These are phyloP conservation scores for Hoplostethus atlanticus DNA, from an alignment of 2,797 vertebrate species.

Conservation along the genomic window DNA sequence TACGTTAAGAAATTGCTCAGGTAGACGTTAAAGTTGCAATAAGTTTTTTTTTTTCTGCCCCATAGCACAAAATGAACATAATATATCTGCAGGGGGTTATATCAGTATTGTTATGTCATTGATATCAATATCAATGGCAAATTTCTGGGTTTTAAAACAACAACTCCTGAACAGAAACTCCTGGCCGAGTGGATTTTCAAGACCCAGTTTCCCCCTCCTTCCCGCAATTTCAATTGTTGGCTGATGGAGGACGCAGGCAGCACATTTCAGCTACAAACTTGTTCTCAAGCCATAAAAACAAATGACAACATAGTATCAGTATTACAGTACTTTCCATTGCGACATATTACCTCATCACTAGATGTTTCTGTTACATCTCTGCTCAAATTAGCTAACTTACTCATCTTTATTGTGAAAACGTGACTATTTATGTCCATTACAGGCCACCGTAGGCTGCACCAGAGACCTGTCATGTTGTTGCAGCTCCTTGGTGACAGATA, in stretches of 20 bases:
- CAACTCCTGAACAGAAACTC: not conserved
- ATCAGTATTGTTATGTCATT: too few relatives aligned
- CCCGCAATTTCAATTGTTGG: not conserved
- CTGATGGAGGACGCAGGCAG: not conserved
- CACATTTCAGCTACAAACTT: not conserved
- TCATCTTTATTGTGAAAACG: too few relatives aligned
- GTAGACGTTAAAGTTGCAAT: slow-evolving; percentile 14
- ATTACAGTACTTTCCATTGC: too few relatives aligned
- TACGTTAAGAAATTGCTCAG: slow-evolving; percentile 26
- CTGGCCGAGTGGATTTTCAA: not conserved
- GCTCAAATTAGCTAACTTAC: too few relatives aligned
- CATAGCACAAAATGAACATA: slow-evolving; percentile 6
- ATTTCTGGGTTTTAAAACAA: slow-evolving; percentile 19
- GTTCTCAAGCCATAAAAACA: not conserved
- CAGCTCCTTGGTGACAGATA: too few relatives aligned
- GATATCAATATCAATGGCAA: slow-evolving; percentile 44
- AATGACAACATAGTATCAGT: too few relatives aligned
- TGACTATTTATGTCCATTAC: too few relatives aligned
- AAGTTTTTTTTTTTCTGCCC: slow-evolving; percentile 41
- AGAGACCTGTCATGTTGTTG: too few relatives aligned
- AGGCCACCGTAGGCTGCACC: too few relatives aligned
- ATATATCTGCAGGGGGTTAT: too few relatives aligned
- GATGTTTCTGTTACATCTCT: too few relatives aligned
- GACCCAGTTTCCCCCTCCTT: not conserved
- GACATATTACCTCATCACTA: too few relatives aligned